Percentiles rank a stretch among this genome's conserved stretches.
Evolutionary conservation across 2,888 invertebrate genomes (phyloP).

Genomic region (Linhomoeus sp.): DNA sequence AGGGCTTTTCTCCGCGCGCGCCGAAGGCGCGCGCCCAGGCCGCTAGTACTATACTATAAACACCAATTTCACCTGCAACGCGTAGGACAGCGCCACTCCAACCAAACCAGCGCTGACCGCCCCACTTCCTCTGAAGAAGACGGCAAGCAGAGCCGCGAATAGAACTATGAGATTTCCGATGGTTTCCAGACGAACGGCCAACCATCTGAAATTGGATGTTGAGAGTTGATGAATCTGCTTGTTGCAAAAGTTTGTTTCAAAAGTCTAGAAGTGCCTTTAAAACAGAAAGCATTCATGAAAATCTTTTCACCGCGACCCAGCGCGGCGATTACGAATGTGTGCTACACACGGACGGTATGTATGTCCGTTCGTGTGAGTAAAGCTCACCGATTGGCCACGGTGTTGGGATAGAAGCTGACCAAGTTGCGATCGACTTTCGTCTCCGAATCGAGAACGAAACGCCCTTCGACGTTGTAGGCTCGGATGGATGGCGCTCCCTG

Average conservation of each 20-base stretch:
- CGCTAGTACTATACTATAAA: no score
- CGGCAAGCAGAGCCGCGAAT: conserved; percentile 78
- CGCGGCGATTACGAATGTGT: no score
- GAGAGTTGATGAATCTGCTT: no score
- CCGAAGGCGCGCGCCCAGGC: no score
- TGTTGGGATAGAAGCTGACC: conserved; percentile 21
- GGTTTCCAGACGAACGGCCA: conserved; percentile 82
- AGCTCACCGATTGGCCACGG: conserved; percentile 20
- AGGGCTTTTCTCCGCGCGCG: no score
- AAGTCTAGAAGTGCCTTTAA: no score
- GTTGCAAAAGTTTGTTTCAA: no score
- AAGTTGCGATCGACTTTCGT: conserved; percentile 49
- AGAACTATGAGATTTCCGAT: conserved; percentile 86
- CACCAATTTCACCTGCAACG: conserved; percentile 36
- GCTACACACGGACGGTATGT: no score
- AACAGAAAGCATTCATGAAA: no score
- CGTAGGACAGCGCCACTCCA: conserved; percentile 37
- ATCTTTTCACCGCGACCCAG: no score
- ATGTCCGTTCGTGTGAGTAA: no score
- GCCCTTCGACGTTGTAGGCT: conserved; percentile 18
- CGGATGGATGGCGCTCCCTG: conserved; percentile 32
- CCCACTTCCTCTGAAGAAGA: conserved; percentile 34
- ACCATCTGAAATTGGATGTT: conserved; percentile 41
- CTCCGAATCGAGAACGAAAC: conserved; percentile 63
- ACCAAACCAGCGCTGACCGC: conserved; percentile 35